Conservation (phyloP, 2,888 invertebrate genomes). For the Odontocolon sp. region DNA sequence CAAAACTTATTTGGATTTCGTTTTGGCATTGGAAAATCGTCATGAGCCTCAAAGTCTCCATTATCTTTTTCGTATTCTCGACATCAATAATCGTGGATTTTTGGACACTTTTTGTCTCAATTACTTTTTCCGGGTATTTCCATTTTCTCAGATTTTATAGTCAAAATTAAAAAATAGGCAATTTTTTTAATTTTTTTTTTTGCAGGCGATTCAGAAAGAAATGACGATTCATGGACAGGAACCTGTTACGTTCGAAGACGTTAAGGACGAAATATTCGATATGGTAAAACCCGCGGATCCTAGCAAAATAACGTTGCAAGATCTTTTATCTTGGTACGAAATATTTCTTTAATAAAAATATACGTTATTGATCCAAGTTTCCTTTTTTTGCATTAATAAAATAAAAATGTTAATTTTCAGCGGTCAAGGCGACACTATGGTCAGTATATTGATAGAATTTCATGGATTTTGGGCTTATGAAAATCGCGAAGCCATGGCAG, state of each 20-base stretch:
- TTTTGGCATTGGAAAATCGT: slow-evolving; percentile 95
- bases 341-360: too few species aligned
- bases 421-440: slow-evolving; percentile 96
- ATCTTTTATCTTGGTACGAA: slow-evolving; percentile 88
- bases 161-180: background rate
- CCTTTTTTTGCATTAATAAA: slow-evolving; percentile 4
- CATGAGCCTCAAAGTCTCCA: slow-evolving; percentile 95
- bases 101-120: slow-evolving; percentile 95
- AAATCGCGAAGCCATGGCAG: slow-evolving; percentile 91
- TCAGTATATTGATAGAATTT: slow-evolving; percentile 96
- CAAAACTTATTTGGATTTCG: slow-evolving; percentile 97
- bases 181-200: slow-evolving; percentile 37
- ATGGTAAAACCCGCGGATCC: slow-evolving; percentile 96
- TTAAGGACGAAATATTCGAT: slow-evolving; percentile 98
- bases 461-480: slow-evolving; percentile 99
- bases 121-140: slow-evolving; percentile 91
- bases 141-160: too few species aligned
- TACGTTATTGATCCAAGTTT: background rate
- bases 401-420: slow-evolving; percentile 81
- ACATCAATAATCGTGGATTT: slow-evolving; percentile 93
- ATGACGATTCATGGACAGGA: slow-evolving; percentile 94
- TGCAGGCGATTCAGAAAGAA: slow-evolving; percentile 94
- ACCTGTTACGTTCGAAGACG: slow-evolving; percentile 94
- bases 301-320: slow-evolving; percentile 91
- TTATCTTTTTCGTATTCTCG: slow-evolving; percentile 94